Percentiles rank a stretch among this genome's conserved stretches.
Conservation (phyloP, 2,888 invertebrate genomes). For the Heliothis peltigera region DNA sequence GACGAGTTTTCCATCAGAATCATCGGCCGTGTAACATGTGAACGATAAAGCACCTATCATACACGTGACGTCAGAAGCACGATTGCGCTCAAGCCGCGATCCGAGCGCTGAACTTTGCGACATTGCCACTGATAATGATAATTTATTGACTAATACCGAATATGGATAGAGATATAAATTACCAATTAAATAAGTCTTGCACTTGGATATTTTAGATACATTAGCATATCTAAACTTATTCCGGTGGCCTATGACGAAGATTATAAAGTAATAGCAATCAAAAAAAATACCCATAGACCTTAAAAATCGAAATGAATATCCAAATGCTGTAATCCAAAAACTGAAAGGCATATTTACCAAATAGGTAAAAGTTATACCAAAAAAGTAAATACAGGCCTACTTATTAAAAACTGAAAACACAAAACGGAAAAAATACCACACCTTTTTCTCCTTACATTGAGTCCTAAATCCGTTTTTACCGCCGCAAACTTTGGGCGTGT, state of each 20-base stretch:
- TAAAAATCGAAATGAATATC: neutral
- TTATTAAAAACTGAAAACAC: neutral
- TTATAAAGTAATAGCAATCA: neutral
- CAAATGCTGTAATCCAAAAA: neutral
- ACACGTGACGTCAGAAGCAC: constrained; percentile 80
- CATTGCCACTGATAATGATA: constrained; percentile 82
- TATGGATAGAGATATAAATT: constrained; percentile 59
- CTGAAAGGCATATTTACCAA: neutral
- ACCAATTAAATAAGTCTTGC: constrained; percentile 40
- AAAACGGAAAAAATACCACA: neutral
- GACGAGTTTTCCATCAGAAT: constrained; percentile 71
- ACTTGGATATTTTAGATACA: constrained; percentile 12
- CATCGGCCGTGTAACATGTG: constrained; percentile 66
- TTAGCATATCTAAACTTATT: constrained; percentile 2
- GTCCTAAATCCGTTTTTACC: constrained; percentile 20
- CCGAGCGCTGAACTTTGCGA: constrained; percentile 81
- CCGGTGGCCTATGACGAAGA: too few relatives aligned
- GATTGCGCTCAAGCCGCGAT: constrained; percentile 67
- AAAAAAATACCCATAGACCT: neutral
- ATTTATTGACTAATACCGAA: constrained; percentile 76
- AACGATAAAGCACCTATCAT: constrained; percentile 80
- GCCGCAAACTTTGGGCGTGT: constrained; percentile 21
- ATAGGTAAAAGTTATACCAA: neutral
- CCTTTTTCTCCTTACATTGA: constrained; percentile 8
- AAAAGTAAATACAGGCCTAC: neutral